phyloP scores from a whole-genome alignment of 2,113 vertebrate species.

The Apodemus speciosus region DNA sequence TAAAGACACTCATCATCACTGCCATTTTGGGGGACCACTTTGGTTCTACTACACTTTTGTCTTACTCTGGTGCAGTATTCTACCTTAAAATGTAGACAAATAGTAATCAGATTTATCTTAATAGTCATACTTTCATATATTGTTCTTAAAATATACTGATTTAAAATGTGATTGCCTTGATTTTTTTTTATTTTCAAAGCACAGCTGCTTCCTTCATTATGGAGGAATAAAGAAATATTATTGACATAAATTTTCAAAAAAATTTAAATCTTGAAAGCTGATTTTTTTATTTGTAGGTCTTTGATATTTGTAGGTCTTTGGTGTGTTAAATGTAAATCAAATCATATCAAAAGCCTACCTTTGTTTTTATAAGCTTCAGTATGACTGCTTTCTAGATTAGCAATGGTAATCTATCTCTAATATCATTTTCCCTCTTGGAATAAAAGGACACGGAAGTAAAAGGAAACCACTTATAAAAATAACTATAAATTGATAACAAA shows the following conservation, averaged over 20 bases:
- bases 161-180: background rate
- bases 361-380: background rate
- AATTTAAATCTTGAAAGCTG: conserved; percentile 9
- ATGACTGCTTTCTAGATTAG: background rate
- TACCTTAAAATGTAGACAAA: background rate
- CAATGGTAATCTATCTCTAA: background rate
- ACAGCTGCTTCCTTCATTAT: background rate
- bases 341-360: background rate
- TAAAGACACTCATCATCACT: background rate
- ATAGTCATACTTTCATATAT: background rate
- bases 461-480: background rate
- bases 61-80: background rate
- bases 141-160: background rate
- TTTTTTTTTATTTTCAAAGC: background rate
- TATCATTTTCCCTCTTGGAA: background rate
- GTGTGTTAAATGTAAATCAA: conserved; percentile 20
- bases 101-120: background rate
- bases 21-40: background rate
- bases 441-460: background rate
- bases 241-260: background rate
- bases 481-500: background rate
- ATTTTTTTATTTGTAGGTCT: background rate
- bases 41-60: no score
- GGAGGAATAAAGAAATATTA: background rate
- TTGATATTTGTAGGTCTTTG: conserved; percentile 3